Conservation (phyloP, 2,888 invertebrate species). For the Bembecia ichneumoniformis region DNA sequence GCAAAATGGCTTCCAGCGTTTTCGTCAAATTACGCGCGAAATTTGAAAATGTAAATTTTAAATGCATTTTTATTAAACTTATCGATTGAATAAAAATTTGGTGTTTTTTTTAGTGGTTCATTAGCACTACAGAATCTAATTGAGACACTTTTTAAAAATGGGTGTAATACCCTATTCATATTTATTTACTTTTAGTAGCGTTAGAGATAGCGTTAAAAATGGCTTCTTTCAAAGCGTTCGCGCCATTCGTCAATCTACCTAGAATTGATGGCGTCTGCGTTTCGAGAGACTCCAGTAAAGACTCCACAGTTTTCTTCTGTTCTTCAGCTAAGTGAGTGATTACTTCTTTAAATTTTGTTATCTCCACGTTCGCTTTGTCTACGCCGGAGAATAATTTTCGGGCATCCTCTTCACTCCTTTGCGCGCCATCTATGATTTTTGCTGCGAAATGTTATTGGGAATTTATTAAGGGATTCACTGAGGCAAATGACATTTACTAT, state of each 20-base stretch:
- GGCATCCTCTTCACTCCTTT: constrained; percentile 26
- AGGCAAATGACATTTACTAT: too few species aligned
- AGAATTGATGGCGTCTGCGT: background rate
- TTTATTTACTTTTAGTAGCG: too few species aligned
- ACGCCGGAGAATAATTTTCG: constrained; percentile 23
- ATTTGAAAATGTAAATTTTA: too few species aligned
- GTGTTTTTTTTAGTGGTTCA: too few species aligned
- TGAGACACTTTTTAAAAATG: too few species aligned
- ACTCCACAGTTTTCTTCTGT: background rate
- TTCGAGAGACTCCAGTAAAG: background rate
- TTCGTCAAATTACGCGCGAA: too few species aligned
- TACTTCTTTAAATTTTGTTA: constrained; percentile 8
- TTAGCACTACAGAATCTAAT: too few species aligned
- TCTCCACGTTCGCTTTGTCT: constrained; percentile 15
- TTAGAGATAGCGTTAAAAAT: constrained; percentile 8
- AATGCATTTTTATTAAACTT: too few species aligned
- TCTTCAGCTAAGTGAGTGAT: background rate
- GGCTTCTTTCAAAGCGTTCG: constrained; percentile 1
- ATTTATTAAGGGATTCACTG: background rate
- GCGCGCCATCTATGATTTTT: constrained; percentile 26
- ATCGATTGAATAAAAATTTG: too few species aligned
- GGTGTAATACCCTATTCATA: too few species aligned
- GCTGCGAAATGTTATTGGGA: constrained; percentile 13
- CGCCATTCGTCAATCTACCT: constrained; percentile 18
- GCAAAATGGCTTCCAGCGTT: too few species aligned